phyloP scores from a whole-genome alignment of 2,797 vertebrate species.

The Melanotaenia parkinsoni region DNA sequence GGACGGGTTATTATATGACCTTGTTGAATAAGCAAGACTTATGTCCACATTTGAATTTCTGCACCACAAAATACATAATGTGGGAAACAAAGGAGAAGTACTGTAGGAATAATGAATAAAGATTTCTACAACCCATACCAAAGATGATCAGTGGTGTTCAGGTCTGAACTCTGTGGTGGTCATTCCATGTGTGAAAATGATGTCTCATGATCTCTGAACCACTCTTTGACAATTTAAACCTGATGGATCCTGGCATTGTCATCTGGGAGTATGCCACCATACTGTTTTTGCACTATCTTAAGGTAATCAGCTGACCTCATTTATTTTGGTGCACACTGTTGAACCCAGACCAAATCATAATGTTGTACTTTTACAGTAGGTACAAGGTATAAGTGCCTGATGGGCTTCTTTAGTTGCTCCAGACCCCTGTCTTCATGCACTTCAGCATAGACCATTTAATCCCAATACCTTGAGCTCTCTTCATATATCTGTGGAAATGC shows the following conservation, averaged over 20 bases:
- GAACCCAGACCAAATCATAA: background rate
- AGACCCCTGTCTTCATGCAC: background rate
- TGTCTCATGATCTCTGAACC: background rate
- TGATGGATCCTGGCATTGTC: background rate
- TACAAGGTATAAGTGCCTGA: background rate
- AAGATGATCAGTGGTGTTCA: background rate
- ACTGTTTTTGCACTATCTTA: too few species aligned
- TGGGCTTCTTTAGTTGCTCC: too few species aligned
- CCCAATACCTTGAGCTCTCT: background rate
- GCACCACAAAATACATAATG: background rate
- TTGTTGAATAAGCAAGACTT: constrained; percentile 10
- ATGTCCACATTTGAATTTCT: background rate
- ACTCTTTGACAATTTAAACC: background rate
- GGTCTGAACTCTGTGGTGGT: background rate
- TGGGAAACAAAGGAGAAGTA: too few species aligned
- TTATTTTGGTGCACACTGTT: background rate
- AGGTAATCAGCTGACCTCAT: background rate
- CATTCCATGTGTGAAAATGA: background rate
- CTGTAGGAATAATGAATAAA: too few species aligned
- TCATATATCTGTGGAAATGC: background rate
- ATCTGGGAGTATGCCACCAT: background rate
- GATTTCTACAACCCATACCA: background rate
- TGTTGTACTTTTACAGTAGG: too few species aligned
- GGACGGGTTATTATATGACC: background rate
- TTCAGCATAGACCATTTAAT: background rate